Evolutionary conservation across 2,113 vertebrate genomes (phyloP).

Genomic region (Syngnathus typhle): DNA sequence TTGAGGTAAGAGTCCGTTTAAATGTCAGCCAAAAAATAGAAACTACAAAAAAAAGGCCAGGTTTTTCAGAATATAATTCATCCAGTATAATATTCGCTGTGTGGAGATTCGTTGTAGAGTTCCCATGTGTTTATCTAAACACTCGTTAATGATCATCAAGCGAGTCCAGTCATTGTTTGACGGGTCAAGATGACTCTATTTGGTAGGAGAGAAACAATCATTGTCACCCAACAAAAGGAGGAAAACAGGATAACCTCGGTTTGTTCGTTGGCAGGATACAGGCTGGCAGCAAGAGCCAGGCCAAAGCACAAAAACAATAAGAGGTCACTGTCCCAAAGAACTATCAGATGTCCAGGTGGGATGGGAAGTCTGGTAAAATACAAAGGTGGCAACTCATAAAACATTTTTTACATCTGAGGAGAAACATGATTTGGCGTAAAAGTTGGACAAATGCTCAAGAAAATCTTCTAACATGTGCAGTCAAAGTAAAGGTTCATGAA

Average conservation of each 20-base stretch:
- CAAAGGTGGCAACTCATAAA: background rate
- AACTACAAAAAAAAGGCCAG: background rate
- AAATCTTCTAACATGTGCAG: background rate
- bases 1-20: background rate
- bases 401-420: background rate
- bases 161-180: background rate
- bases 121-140: background rate
- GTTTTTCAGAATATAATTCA: background rate
- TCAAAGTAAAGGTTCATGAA: background rate
- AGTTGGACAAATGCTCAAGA: background rate
- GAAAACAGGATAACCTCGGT: background rate
- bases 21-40: background rate
- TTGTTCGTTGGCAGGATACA: conserved; percentile 5
- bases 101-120: background rate
- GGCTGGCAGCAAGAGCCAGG: background rate
- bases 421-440: background rate
- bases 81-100: background rate
- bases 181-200: background rate
- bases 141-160: background rate
- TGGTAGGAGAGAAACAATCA: background rate
- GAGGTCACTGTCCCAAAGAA: background rate
- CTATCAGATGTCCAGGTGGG: background rate
- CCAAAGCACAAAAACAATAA: background rate
- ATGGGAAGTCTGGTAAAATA: background rate
- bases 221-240: background rate